phyloP scores from a whole-genome alignment of 2,888 invertebrate species.

The Steinernema scapterisci region DNA sequence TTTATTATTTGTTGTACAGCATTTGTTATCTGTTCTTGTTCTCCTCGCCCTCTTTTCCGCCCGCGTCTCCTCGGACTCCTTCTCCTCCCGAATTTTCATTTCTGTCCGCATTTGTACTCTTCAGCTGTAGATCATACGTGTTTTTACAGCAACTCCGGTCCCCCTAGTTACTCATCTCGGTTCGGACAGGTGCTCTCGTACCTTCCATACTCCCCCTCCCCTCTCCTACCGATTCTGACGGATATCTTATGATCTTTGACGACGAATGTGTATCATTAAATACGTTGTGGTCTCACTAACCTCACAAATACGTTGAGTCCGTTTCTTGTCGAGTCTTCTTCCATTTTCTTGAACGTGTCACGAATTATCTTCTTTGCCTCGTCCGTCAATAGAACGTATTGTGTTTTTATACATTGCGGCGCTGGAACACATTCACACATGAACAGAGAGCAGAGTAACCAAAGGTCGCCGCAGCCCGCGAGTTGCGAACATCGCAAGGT shows the following conservation, averaged over 20 bases:
- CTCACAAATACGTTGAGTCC: slow-evolving; percentile 45
- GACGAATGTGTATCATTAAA: slow-evolving; percentile 23
- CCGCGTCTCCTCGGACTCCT: no score
- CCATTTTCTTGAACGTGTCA: slow-evolving; percentile 42
- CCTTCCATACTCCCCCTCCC: not conserved
- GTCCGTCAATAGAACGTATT: slow-evolving; percentile 21
- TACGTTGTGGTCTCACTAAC: slow-evolving; percentile 30
- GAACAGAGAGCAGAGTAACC: not conserved
- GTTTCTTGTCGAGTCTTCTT: slow-evolving; percentile 38
- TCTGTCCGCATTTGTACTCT: not conserved
- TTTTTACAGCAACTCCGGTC: not conserved
- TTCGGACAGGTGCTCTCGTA: not conserved
- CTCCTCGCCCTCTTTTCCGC: not conserved
- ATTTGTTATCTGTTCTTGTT: slow-evolving; percentile 9
- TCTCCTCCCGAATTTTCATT: not conserved
- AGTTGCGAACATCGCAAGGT: no score
- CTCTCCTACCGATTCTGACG: not conserved
- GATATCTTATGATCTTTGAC: slow-evolving; percentile 25
- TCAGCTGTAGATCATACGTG: not conserved
- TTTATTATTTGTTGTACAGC: slow-evolving; percentile 11
- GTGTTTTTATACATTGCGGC: not conserved
- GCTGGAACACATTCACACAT: not conserved
- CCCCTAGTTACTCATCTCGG: not conserved
- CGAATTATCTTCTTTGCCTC: slow-evolving; percentile 37
- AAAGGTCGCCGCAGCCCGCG: not conserved